Percentiles rank a stretch among this genome's conserved stretches.
These are phyloP conservation scores for Eretmocerus hayati DNA, from an alignment of 2,888 invertebrate genomes.

Conservation along the genomic window DNA sequence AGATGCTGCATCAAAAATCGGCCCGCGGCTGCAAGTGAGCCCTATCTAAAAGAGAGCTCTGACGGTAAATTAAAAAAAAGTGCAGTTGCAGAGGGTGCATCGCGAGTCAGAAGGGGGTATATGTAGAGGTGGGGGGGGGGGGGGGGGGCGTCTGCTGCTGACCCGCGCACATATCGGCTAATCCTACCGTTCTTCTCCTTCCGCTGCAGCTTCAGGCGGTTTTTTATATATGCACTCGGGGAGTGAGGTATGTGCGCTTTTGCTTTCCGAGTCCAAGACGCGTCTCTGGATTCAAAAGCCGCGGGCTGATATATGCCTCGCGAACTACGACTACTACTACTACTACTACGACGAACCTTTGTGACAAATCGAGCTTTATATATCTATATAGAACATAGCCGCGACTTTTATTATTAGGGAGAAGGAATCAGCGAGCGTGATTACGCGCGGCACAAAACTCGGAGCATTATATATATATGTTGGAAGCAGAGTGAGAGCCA, in stretches of 20 bases:
- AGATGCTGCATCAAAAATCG: no score
- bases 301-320: no score
- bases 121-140: no score
- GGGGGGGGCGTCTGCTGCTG: constrained; percentile 37
- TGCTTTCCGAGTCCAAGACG: no score
- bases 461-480: constrained; percentile 4
- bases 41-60: no score
- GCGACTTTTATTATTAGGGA: constrained; percentile 45
- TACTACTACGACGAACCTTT: no score
- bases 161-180: constrained; percentile 39
- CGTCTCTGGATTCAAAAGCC: no score
- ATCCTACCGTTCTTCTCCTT: constrained; percentile 36
- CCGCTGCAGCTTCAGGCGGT: background rate
- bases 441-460: constrained; percentile 45
- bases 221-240: background rate
- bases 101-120: no score
- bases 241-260: background rate
- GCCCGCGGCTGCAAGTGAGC: no score
- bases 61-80: constrained; percentile 38
- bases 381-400: no score
- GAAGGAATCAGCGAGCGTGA: constrained; percentile 47
- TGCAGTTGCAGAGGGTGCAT: constrained; percentile 42
- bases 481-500: background rate
- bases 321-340: no score
- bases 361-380: no score